Percentiles rank a stretch among this genome's conserved stretches.
Evolutionary conservation across 2,888 invertebrate species (phyloP).

Genomic region (Lithophane leautieri): DNA sequence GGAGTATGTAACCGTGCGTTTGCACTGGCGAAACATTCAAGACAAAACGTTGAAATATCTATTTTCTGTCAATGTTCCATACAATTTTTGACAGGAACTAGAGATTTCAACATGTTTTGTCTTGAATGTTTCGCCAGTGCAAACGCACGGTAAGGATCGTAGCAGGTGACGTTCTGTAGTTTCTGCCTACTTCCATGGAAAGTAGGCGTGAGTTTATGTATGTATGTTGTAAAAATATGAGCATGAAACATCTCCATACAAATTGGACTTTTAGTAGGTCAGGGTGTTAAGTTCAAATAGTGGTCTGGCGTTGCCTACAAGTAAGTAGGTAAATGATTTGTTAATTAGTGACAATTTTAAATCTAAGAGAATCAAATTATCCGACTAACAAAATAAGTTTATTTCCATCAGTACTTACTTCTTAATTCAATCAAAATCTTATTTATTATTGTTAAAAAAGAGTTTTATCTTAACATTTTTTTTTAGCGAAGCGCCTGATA

Average conservation of each 20-base stretch:
- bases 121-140: too few relatives aligned
- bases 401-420: not conserved
- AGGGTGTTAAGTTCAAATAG: too few relatives aligned
- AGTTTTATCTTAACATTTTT: not conserved
- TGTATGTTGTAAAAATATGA: not conserved
- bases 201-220: too few relatives aligned
- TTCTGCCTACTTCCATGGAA: not conserved
- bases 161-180: not conserved
- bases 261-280: not conserved
- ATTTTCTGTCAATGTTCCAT: too few relatives aligned
- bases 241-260: not conserved
- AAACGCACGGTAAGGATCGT: too few relatives aligned
- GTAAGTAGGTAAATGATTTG: not conserved
- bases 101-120: too few relatives aligned
- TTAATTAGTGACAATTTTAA: not conserved
- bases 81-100: too few relatives aligned
- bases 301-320: too few relatives aligned
- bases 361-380: not conserved
- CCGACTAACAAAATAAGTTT: not conserved
- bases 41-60: too few relatives aligned
- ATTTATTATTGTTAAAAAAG: too few relatives aligned
- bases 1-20: too few relatives aligned
- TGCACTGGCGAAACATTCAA: too few relatives aligned
- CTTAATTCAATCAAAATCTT: not conserved
- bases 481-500: constrained; percentile 21